Percentiles rank a stretch among this genome's conserved stretches.
Conservation (phyloP, 1,140 invertebrate genomes). For the Tetragonula clypearis region DNA sequence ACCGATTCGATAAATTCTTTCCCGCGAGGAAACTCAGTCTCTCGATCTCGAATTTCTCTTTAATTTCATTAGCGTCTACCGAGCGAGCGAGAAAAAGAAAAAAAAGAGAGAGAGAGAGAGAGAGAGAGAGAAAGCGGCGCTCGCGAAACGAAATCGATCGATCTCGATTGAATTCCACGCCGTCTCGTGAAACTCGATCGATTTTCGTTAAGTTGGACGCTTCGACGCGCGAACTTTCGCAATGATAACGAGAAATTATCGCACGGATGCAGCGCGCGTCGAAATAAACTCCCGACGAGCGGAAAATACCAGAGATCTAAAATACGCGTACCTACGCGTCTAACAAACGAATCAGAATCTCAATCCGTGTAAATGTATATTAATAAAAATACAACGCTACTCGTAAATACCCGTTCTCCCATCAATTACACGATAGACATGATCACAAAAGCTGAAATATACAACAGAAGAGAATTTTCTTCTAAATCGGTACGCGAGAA, state of each 20-base stretch:
- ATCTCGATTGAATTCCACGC: neutral
- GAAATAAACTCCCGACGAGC: neutral
- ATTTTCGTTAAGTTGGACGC: conserved; percentile 29
- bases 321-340: too few species aligned
- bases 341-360: too few species aligned
- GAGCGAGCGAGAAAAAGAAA: too few species aligned
- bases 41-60: conserved; percentile 20
- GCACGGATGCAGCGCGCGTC: neutral
- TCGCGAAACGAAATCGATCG: conserved; percentile 17
- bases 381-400: too few species aligned
- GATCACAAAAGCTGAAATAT: too few species aligned
- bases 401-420: too few species aligned
- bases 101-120: too few species aligned
- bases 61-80: conserved; percentile 18
- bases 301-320: too few species aligned
- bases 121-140: neutral
- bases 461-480: too few species aligned
- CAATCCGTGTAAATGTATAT: too few species aligned
- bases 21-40: conserved; percentile 10
- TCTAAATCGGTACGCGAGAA: too few species aligned
- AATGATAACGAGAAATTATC: conserved; percentile 35
- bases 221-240: neutral
- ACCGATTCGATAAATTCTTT: neutral
- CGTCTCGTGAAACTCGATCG: neutral
- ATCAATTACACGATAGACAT: too few species aligned